Conservation (phyloP, 2,113 vertebrate species). For the Pseudopodoces humilis region DNA sequence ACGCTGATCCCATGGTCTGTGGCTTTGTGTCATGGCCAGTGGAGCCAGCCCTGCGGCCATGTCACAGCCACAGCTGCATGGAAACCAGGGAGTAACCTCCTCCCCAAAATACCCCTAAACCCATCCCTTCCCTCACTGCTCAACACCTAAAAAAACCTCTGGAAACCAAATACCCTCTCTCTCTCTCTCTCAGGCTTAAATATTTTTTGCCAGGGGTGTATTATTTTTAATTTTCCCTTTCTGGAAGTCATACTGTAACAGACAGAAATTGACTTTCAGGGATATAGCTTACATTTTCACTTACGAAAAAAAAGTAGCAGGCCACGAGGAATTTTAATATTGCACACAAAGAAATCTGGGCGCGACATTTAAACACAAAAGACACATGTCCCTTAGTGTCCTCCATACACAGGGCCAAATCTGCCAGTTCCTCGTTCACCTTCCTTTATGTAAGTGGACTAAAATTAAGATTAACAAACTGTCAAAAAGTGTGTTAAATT, state of each 20-base stretch:
- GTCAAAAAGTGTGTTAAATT: slow-evolving; percentile 59
- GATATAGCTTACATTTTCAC: slow-evolving; percentile 4
- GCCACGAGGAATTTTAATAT: slow-evolving; percentile 48
- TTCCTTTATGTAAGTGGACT: slow-evolving; percentile 64
- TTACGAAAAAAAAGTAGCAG: slow-evolving; percentile 24
- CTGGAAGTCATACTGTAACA: background rate
- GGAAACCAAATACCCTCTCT: background rate
- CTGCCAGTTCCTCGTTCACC: slow-evolving; percentile 32
- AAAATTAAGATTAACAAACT: slow-evolving; percentile 71
- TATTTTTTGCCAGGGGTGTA: background rate
- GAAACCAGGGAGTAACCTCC: background rate
- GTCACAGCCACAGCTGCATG: background rate
- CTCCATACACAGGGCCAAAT: slow-evolving; percentile 7
- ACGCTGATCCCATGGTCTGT: accelerated
- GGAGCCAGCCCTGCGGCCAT: background rate
- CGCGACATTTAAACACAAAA: slow-evolving; percentile 69
- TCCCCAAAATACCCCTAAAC: background rate
- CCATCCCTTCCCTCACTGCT: background rate
- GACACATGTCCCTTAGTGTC: slow-evolving; percentile 15
- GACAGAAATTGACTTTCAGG: background rate
- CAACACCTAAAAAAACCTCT: background rate
- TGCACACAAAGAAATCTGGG: slow-evolving; percentile 62
- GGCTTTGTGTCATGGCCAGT: background rate
- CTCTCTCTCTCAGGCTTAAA: background rate
- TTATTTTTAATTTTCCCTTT: background rate